phyloP scores from a whole-genome alignment of 2,797 vertebrate genomes.

The Cheirogaleus major region DNA sequence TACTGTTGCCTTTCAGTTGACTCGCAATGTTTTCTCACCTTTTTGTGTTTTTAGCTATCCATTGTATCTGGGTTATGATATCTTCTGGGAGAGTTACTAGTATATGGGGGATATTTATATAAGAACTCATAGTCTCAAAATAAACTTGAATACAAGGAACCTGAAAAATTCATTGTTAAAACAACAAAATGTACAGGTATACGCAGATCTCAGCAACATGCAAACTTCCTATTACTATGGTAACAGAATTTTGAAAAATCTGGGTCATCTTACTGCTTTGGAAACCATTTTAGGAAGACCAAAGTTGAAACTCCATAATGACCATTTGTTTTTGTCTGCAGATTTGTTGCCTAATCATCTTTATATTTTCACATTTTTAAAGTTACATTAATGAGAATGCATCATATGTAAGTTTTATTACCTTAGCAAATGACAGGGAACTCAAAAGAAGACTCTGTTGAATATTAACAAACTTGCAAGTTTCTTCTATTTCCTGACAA shows the following conservation, averaged over 20 bases:
- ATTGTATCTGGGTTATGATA: background rate
- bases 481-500: background rate
- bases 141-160: slow-evolving; percentile 5
- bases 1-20: background rate
- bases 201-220: background rate
- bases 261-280: slow-evolving; percentile 49
- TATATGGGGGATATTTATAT: background rate
- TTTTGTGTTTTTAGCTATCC: background rate
- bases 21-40: background rate
- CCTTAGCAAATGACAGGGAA: background rate
- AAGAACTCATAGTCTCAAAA: slow-evolving; percentile 26
- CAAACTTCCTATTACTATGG: slow-evolving; percentile 61
- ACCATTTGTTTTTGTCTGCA: background rate
- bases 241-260: slow-evolving; percentile 64
- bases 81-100: background rate
- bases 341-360: background rate
- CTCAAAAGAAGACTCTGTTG: background rate
- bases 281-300: slow-evolving; percentile 31
- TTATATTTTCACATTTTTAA: slow-evolving; percentile 8
- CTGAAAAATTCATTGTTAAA: slow-evolving; percentile 18
- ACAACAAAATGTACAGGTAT: slow-evolving; percentile 8
- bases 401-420: background rate
- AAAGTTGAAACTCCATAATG: slow-evolving; percentile 42
- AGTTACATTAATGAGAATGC: background rate
- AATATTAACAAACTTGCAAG: background rate